Base-by-base conservation (phyloP, 2,888 invertebrate genomes). In the Cheilosia scutellata region DNA sequence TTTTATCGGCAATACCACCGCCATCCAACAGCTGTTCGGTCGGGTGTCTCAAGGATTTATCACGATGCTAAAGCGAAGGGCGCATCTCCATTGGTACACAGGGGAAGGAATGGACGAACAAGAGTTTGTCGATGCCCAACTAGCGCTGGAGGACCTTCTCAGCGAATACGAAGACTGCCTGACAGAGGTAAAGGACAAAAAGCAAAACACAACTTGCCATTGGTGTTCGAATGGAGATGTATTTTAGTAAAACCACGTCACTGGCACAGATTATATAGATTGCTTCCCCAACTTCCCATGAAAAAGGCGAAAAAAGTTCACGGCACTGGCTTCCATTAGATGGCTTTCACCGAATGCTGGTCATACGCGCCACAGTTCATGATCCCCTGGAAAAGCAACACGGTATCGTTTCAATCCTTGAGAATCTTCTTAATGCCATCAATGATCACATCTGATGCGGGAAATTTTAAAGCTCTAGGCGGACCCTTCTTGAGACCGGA, bases 91-190 rank as follows among this genome's bases (percentile, higher is more conserved):
- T 92, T 97, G 96, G 97, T 97, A 96, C 92, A 96, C 96, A 0
- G 96, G 96, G 11, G 97, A 97, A 91, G 97, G 97, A 29, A 97
- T 97, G 97, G 97, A 97, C 90, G 96, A 96, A 91, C 94, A 96
- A 94, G 96, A 97, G 91, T 97, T 97, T 91, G 95, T 95, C 0
- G 96, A 97, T 90, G 97, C 97, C 0, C 96, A 96, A 90, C 95
- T 95, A 89, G 96, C 96, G 93, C 95, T 97, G 94, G 95, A 94
- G 89, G 94, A 95, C 78, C 92, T 95, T 29, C 94, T 95, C 29
- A 94, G 95, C 0, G 96, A 96, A 88, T 96, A 96, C 66, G 88
- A 88, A 2, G 57, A 76, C 20, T 89, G 76, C 20, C 44, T 80
- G 0, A 47, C 6, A 0, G 33, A 60, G 9, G 47, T 5, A 0